Evolutionary conservation across 2,113 vertebrate genomes (phyloP), one percentile per base, ranked within the genome.

Genomic region (Tachuris rubrigastra): DNA sequence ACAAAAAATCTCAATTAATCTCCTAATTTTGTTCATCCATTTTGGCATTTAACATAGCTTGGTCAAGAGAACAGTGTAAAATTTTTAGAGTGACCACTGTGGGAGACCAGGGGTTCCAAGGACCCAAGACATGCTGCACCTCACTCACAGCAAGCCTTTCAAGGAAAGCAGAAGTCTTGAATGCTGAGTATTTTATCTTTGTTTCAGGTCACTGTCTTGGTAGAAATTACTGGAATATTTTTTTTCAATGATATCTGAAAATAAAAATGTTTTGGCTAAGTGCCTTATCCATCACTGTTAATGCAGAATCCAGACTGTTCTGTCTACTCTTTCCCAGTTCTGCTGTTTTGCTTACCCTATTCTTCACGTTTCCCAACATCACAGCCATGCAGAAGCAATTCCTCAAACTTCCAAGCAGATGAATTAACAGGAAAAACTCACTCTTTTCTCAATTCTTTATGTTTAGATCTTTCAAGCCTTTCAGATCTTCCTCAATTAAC

Each of bases 401-500:
- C 42, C 42, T 86, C 72, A 85, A 72, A 73, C 33, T 27, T 71
- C 58, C 37, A 87, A 67, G 75, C 8, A 52, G 35, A 66, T 22
- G 41, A 84, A 86, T 68, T 92, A 19, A 60, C 3, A 8, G 55
- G 15, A 89, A 66, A 66, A 93, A 76, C 13, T 55, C 68, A 81
- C 25, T 71, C 28, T 31, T 67, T 87, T 60, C 74, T 66, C 87
- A 84, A 85, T 87, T 78, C 74, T 82, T 95, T 55, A 67, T 96
- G 68, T 91, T 97, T 80, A 88, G 79, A 94, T 87, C 47, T 94
- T 96, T 66, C 65, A 73, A 83, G 72, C 66, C 62, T 73, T 89
- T 82, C 53, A 96, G 75, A 23, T 66, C 65, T 91, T 92, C 75
- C 55, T 95, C 96, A 97, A 97, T 97, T 97, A 97, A 76, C 96